Percentiles rank a stretch among this genome's conserved stretches.
These are phyloP conservation scores for Apistogramma diplotaenia DNA, from an alignment of 2,113 vertebrate species.

Conservation along the genomic window DNA sequence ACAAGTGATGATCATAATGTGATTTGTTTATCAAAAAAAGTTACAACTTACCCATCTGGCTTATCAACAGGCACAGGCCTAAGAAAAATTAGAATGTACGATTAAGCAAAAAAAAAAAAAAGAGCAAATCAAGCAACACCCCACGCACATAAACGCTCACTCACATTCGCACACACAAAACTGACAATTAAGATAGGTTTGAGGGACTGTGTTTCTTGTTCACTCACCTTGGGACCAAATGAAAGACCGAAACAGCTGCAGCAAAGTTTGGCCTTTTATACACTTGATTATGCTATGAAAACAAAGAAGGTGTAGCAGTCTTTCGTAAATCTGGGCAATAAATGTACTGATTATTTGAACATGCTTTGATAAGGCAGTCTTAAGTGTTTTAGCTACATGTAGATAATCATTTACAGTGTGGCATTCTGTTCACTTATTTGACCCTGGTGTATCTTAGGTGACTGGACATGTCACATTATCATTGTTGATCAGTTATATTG, in stretches of 20 bases:
- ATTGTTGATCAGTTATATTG: not conserved
- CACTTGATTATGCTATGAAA: not conserved
- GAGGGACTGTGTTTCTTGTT: not conserved
- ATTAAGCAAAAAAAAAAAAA: not conserved
- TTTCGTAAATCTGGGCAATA: not conserved
- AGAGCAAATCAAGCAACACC: not conserved
- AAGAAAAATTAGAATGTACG: not conserved
- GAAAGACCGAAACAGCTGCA: not conserved
- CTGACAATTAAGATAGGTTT: not conserved
- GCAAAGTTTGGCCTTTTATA: slow-evolving; percentile 46
- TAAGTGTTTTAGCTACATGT: not conserved
- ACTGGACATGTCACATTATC: not conserved
- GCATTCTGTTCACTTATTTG: not conserved
- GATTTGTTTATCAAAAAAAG: not conserved
- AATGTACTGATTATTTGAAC: slow-evolving; percentile 23
- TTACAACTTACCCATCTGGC: slow-evolving; percentile 73
- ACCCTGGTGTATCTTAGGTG: not conserved
- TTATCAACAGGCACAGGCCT: slow-evolving; percentile 75
- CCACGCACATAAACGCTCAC: not conserved
- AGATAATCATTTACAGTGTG: slow-evolving; percentile 29
- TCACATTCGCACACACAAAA: not conserved
- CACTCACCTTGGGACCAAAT: slow-evolving; percentile 34
- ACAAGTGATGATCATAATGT: not conserved
- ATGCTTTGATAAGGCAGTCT: slow-evolving; percentile 37
- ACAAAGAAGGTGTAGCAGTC: not conserved